Evolutionary conservation across 2,113 vertebrate genomes (phyloP), one percentile per base, ranked within the genome.

Genomic region (Mirounga angustirostris): DNA sequence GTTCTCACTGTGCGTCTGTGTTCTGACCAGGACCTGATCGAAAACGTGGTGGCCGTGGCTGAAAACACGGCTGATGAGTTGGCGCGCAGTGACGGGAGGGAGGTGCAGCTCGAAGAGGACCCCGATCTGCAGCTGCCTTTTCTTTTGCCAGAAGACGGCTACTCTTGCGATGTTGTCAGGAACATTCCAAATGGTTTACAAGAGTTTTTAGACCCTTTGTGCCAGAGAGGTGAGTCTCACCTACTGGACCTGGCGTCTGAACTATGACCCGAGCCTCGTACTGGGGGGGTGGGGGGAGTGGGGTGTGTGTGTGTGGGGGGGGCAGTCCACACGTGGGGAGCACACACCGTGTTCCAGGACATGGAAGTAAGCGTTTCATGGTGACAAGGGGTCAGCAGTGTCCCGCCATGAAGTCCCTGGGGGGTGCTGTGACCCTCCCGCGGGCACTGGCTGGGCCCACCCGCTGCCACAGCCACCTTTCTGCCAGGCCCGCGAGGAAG

Each of bases 81-180:
- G 91, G 99, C 99, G 13, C 99, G 99, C 91, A 99, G 99, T 0
- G 99, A 99, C 6, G 99, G 99, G 4, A 97, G 99, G 56, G 99
- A 99, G 94, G 99, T 99, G 16, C 99, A 99, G 88, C 98, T 99
- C 95, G 99, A 99, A 98, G 99, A 99, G 98, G 99, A 99, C 94
- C 99, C 99, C 2, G 99, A 99, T 97, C 99, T 99, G 50, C 99
- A 99, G 98, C 99, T 99, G n/a, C 99, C 99, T 83, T 99, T 99
- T 98, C 99, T 99, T 50, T 97, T 99, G 86, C 99, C 99, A 0
- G 99, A 99, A 98, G 99, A 99, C 54, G 99, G 99, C 69, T 99
- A 99, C 98, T 99, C 99, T 40, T 99, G 99, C 1, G 99, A 99
- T 33, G 99, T 99, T 46, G 99, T 99, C 98, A 99, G 99, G 95